Evolutionary conservation across 2,797 vertebrate species (phyloP).

Genomic region (Serranus cabrilla): DNA sequence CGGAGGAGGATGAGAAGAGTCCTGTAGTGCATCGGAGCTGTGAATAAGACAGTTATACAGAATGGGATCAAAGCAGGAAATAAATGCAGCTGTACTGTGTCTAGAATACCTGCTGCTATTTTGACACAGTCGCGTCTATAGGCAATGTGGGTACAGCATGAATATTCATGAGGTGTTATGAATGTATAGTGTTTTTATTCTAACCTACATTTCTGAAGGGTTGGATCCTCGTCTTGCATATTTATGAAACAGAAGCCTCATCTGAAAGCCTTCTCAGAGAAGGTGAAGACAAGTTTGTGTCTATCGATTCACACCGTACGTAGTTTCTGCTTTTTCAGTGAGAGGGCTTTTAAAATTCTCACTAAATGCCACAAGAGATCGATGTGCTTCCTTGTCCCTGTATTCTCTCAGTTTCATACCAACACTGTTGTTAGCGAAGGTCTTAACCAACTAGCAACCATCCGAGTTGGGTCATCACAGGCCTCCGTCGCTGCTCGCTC

Average conservation of each 20-base stretch:
- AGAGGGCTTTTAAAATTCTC: conserved; percentile 23
- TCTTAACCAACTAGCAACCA: conserved; percentile 17
- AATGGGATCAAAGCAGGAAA: conserved; percentile 62
- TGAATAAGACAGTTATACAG: conserved; percentile 49
- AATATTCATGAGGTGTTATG: conserved; percentile 65
- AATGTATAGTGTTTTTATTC: conserved; percentile 58
- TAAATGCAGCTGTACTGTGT: conserved; percentile 32
- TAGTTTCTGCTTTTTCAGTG: conserved; percentile 22
- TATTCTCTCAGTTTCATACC: conserved; percentile 6
- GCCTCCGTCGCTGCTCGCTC: conserved; percentile 3
- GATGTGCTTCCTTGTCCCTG: conserved; percentile 7
- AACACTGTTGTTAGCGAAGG: not conserved
- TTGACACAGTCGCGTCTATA: conserved; percentile 45
- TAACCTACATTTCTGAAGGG: conserved; percentile 66
- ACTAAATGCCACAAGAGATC: conserved; percentile 20
- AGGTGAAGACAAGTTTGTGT: conserved; percentile 44
- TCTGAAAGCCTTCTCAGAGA: conserved; percentile 24
- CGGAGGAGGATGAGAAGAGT: conserved; percentile 61
- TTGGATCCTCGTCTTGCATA: conserved; percentile 53
- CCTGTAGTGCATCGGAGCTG: conserved; percentile 42
- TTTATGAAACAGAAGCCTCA: conserved; percentile 44
- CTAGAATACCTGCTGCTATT: conserved; percentile 49
- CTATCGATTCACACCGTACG: conserved; percentile 19
- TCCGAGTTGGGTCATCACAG: conserved; percentile 31
- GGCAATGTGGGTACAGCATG: conserved; percentile 37